phyloP scores from a whole-genome alignment of 2,888 invertebrate genomes.

The Sepioteuthis lessoniana region DNA sequence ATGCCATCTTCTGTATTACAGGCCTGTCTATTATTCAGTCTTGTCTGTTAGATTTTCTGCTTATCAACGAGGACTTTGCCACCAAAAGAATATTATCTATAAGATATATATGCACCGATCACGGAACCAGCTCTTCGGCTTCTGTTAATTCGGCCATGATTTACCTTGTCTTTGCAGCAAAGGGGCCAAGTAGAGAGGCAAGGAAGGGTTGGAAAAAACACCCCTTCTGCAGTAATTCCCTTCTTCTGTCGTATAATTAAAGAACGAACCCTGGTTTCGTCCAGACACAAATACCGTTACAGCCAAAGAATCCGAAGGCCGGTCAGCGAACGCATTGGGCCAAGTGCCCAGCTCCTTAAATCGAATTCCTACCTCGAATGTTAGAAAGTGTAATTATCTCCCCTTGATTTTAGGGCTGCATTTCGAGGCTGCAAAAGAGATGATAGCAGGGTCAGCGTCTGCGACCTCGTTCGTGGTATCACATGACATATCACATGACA shows the following conservation, averaged over 20 bases:
- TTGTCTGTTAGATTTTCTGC: not conserved
- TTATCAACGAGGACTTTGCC: not conserved
- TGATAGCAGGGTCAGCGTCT: not conserved
- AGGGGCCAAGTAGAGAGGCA: not conserved
- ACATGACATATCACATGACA: slow-evolving; percentile 16
- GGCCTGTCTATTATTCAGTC: not conserved
- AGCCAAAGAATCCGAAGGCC: not conserved
- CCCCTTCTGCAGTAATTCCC: too few species aligned
- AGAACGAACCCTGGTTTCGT: not conserved
- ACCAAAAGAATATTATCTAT: not conserved
- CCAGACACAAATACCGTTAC: not conserved
- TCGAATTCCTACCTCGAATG: not conserved
- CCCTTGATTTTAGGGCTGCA: not conserved
- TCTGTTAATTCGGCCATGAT: not conserved
- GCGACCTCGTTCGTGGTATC: not conserved
- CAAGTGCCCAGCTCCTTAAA: not conserved
- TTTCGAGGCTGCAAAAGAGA: not conserved
- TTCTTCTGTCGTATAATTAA: not conserved
- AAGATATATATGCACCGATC: not conserved
- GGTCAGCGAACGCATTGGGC: not conserved
- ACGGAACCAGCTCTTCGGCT: not conserved
- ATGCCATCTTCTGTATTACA: not conserved
- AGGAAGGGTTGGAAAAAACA: not conserved
- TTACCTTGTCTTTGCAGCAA: not conserved
- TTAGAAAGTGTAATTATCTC: not conserved